Base-by-base conservation (phyloP, 2,888 invertebrate species). In the Nomada fucata region DNA sequence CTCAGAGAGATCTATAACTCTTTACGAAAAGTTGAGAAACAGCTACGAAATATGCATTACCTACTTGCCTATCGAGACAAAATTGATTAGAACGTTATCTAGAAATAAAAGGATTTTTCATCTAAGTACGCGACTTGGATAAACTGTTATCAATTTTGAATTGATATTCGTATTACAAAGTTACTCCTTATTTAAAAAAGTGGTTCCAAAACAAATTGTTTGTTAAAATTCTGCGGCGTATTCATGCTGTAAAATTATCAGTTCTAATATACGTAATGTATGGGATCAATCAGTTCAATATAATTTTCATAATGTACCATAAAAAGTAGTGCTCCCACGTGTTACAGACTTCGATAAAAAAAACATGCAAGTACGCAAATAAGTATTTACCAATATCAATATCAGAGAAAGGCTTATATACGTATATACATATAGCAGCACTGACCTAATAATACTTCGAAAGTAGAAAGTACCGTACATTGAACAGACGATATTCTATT, bases 381-480 rank as follows among this genome's bases (percentile, higher is more conserved):
- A 13, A 42, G 36, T 36, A 69, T 55, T 0, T 47, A 47, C 18
- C 57, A 29, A 5, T 59, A 26, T 20, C 23, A 47, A 69, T 55
- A 71, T 57, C 13, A 42, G n/a, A 36, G 52, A 53, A 72, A n/a
- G 47, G 20, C 67, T 76, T 61, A 20, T 4, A 7, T 61, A 13
- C 10, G 36, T 4, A 13, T 63, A 15, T 10, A 52, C 15, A 15
- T 15, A 15, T 20, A 26, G 44, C n/a, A 47, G 15, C 65, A 55
- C 20, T 74, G 73, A 79, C 79, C 81, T 50, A 74, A 18, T 65
- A 67, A 65, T 50, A 36, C 47, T 36, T 44, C 50, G 74, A 79
- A 74, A 81, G 79, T 74, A 81, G 79, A 81, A 81, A 81, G 81
- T 81, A 15, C 11, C 15, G 29, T 20, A 69, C 20, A 67, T 73